phyloP scores from a whole-genome alignment of 2,113 vertebrate species.

The Trematocara variabile region DNA sequence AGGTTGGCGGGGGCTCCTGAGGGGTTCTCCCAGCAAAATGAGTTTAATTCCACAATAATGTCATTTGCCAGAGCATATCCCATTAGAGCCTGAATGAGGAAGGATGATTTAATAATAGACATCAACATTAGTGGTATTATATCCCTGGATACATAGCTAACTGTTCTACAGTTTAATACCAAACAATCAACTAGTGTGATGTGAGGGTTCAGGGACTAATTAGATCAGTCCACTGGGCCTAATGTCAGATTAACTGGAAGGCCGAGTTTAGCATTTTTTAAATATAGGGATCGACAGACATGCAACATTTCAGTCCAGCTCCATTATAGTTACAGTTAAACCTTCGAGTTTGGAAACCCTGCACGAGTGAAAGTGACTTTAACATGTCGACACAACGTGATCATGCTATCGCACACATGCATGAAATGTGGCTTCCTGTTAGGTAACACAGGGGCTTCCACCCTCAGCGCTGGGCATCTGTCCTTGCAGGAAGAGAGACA shows the following conservation, averaged over 20 bases:
- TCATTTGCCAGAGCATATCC: neutral
- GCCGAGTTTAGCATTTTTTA: neutral
- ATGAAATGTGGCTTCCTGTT: neutral
- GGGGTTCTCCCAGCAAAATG: neutral
- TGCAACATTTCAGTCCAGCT: neutral
- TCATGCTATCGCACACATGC: neutral
- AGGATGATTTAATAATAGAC: neutral
- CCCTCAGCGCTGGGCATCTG: slow-evolving; percentile 36
- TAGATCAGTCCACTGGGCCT: neutral
- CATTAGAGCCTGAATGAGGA: neutral
- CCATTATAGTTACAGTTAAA: neutral
- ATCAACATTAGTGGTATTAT: neutral
- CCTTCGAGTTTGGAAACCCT: neutral
- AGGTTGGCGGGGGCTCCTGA: neutral
- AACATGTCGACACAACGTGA: neutral
- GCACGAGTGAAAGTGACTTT: neutral
- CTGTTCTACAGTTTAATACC: neutral
- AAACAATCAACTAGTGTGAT: neutral
- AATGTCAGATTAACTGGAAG: neutral
- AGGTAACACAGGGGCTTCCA: slow-evolving; percentile 3
- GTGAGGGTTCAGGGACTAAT: neutral
- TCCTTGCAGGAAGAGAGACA: slow-evolving; percentile 36
- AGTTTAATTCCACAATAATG: slow-evolving; percentile 18
- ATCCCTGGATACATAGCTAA: neutral
- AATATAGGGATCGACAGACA: neutral